phyloP scores from a whole-genome alignment of 2,888 invertebrate genomes.

The Acutogordius australiensis region DNA sequence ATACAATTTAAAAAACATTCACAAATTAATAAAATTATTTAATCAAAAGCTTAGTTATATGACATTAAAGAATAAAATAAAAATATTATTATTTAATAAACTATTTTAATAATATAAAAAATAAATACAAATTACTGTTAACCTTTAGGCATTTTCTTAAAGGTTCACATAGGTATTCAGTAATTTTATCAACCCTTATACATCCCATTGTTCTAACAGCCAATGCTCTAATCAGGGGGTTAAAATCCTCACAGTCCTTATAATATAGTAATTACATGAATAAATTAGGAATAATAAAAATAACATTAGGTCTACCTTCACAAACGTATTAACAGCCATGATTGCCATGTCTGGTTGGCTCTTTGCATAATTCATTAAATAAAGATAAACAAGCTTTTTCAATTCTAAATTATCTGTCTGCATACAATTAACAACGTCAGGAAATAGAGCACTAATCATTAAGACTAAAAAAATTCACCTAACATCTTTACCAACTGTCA shows the following conservation, averaged over 20 bases:
- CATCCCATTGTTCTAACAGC: slow-evolving; percentile 99
- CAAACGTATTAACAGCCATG: slow-evolving; percentile 98
- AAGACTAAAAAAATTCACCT: slow-evolving; percentile 27
- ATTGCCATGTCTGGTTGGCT: slow-evolving; percentile 99
- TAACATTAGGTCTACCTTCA: slow-evolving; percentile 39
- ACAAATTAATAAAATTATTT: too few species aligned
- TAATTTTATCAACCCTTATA: slow-evolving; percentile 95
- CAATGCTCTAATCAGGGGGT: slow-evolving; percentile 82
- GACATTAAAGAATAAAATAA: too few species aligned
- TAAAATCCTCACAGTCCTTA: slow-evolving; percentile 98
- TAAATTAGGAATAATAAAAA: slow-evolving; percentile 1
- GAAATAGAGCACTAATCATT: slow-evolving; percentile 46
- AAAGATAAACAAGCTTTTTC: slow-evolving; percentile 88
- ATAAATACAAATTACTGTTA: too few species aligned
- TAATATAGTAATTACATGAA: too few species aligned
- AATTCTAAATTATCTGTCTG: slow-evolving; percentile 95
- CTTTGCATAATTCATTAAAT: slow-evolving; percentile 98
- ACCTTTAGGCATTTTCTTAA: slow-evolving; percentile 40
- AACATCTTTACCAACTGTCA: slow-evolving; percentile 99
- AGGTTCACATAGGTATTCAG: slow-evolving; percentile 92
- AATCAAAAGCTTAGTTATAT: too few species aligned
- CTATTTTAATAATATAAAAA: too few species aligned
- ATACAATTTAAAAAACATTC: too few species aligned
- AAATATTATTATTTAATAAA: too few species aligned
- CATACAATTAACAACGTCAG: slow-evolving; percentile 99